phyloP scores from a whole-genome alignment of 2,113 vertebrate species.

The Pollachius pollachius region DNA sequence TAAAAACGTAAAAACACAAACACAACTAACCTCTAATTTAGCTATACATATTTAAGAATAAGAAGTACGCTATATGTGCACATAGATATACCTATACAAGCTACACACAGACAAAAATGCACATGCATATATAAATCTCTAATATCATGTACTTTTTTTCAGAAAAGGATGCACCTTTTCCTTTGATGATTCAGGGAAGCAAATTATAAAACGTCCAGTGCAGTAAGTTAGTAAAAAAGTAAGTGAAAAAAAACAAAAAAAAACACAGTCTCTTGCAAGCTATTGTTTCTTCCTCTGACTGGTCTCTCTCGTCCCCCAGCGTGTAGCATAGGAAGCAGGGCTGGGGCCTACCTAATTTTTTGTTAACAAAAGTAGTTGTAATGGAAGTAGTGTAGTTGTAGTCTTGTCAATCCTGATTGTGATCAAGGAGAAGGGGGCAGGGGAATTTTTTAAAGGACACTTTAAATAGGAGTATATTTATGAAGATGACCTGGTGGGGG shows the following conservation, averaged over 20 bases:
- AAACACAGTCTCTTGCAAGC: not conserved
- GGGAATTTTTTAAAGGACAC: slow-evolving; percentile 36
- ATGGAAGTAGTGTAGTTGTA: slow-evolving; percentile 53
- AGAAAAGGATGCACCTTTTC: slow-evolving; percentile 69
- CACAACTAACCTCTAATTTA: slow-evolving; percentile 72
- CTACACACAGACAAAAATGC: slow-evolving; percentile 64
- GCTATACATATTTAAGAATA: slow-evolving; percentile 71
- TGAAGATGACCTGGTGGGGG: slow-evolving; percentile 39
- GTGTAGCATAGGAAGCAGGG: slow-evolving; percentile 64
- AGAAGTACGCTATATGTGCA: slow-evolving; percentile 66
- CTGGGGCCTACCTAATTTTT: slow-evolving; percentile 22
- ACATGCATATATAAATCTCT: slow-evolving; percentile 74
- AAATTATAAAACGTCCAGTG: slow-evolving; percentile 62
- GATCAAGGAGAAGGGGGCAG: slow-evolving; percentile 26
- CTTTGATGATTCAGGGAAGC: slow-evolving; percentile 74
- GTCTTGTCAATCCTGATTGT: slow-evolving; percentile 31
- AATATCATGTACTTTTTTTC: slow-evolving; percentile 65
- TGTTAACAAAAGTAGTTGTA: slow-evolving; percentile 42
- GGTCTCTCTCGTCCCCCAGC: slow-evolving; percentile 42
- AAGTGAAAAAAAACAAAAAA: not conserved
- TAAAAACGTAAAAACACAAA: slow-evolving; percentile 60
- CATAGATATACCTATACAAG: slow-evolving; percentile 66
- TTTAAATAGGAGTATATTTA: slow-evolving; percentile 63
- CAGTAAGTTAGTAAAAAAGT: slow-evolving; percentile 55
- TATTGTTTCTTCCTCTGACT: slow-evolving; percentile 37